Conservation (phyloP, 2,113 vertebrate genomes). For the Asarcornis scutulata region DNA sequence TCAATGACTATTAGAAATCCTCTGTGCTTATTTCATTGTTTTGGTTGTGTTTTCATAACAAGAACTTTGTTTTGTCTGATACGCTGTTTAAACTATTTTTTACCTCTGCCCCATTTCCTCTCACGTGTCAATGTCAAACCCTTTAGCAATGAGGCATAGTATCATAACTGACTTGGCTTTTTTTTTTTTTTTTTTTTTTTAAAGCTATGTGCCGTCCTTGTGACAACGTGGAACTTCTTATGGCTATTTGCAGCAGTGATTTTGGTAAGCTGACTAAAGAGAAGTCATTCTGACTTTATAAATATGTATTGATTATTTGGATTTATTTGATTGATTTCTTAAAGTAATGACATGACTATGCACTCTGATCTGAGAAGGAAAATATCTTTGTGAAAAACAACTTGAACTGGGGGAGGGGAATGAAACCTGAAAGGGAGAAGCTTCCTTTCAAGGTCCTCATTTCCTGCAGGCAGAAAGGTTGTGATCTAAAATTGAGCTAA, state of each 20-base stretch:
- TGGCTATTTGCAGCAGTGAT: conserved; percentile 86
- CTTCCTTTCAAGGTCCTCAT: not conserved
- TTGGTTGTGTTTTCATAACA: not conserved
- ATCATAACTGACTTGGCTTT: not conserved
- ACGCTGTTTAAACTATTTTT: not conserved
- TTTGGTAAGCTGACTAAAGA: conserved; percentile 74
- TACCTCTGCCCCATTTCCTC: not conserved
- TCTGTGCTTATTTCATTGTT: not conserved
- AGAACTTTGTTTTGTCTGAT: not conserved
- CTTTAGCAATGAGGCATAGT: not conserved
- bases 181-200: not conserved
- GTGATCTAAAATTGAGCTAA: not conserved
- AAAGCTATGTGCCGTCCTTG: conserved; percentile 82
- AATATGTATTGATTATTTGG: not conserved
- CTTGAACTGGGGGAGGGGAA: accelerated
- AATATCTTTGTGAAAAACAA: not conserved
- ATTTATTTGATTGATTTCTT: not conserved
- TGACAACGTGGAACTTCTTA: conserved; percentile 79
- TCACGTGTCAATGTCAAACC: not conserved
- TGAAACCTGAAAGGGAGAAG: not conserved
- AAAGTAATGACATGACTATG: not conserved
- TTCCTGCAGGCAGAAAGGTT: not conserved
- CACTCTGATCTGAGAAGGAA: not conserved
- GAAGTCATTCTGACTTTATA: not conserved
- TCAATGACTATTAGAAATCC: not conserved